Base-by-base conservation (phyloP, 2,113 vertebrate genomes). In the Mesoclemmys tuberculata region DNA sequence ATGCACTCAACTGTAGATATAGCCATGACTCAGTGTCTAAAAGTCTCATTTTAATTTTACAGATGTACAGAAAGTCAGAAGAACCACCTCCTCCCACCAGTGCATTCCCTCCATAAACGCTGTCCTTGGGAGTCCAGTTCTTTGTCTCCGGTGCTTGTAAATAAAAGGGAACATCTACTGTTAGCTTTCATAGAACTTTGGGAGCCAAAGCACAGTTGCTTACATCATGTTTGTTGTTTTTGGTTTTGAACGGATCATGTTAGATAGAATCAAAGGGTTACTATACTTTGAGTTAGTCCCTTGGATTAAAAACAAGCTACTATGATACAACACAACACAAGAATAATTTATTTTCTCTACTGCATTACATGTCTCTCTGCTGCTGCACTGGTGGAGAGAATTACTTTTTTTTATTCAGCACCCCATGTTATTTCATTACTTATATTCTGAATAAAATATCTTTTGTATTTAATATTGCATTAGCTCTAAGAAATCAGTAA, bases 301-400 rank as follows among this genome's bases (percentile, higher is more conserved):
- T 31, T 80, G 8, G 1, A 2, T 58, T 83, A 87, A 93, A 92
- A 90, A 61, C 5, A 35, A 79, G 19, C 27, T 52, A 1, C 52
- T 41, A 19, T 4, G 16, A 38, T 5, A 29, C 12, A 1, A 5
- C 6, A 29, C 12, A 1, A 5, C 8, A 3, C 13, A 79, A 81
- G 90, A 85, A 48, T 48, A 1, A 11, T 78, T 83, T 83, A 46
- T 10, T 81, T 82, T 4, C 27, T 96, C 55, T 21, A 3, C 75
- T 92, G 84, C 58, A 49, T 26, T 90, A 85, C 48, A 9, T 79
- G 80, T 48, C 14, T 54, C 27, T 1, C 4, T 27, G 1, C 48
- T 90, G 10, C 10, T 29, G 9, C 51, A 5, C 19, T 71, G 64
- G 21, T 22, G 19, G 52, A 48, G 77, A 48, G 8, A 58, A 6